phyloP scores from a whole-genome alignment of 2,113 vertebrate species.

The Takifugu flavidus region DNA sequence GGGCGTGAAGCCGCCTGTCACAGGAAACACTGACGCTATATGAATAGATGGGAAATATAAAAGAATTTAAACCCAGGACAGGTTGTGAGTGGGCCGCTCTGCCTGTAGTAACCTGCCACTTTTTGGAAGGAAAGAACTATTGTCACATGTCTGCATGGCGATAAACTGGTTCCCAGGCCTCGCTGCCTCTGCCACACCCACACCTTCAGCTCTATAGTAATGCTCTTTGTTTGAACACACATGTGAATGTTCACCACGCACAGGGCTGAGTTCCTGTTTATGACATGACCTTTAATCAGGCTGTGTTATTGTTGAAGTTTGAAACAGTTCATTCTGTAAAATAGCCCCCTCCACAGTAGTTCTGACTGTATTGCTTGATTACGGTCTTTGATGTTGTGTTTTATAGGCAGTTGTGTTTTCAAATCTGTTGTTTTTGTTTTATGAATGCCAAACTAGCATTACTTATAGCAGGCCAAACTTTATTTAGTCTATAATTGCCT shows the following conservation, averaged over 20 bases:
- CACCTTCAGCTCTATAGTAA: slow-evolving; percentile 10
- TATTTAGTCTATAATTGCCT: slow-evolving; percentile 1
- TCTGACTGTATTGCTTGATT: neutral
- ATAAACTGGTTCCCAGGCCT: slow-evolving; percentile 50
- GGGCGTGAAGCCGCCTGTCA: too few species aligned
- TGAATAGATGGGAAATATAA: too few species aligned
- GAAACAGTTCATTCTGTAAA: neutral
- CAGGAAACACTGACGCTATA: too few species aligned
- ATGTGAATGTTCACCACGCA: slow-evolving; percentile 1
- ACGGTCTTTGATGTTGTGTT: neutral
- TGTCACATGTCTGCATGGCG: neutral
- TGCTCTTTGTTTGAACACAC: slow-evolving; percentile 1
- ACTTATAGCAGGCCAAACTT: neutral
- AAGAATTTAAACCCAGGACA: neutral
- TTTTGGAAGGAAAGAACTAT: neutral
- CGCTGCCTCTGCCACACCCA: slow-evolving; percentile 31
- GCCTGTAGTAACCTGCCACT: neutral
- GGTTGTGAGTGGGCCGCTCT: slow-evolving; percentile 16
- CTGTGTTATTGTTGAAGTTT: neutral
- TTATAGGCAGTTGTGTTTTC: neutral
- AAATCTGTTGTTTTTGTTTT: neutral
- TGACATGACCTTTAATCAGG: slow-evolving; percentile 19
- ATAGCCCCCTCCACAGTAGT: too few species aligned
- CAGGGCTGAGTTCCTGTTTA: slow-evolving; percentile 19
- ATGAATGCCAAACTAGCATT: neutral